Conservation (phyloP, 2,797 vertebrate genomes). For the Sparidentex hasta region DNA sequence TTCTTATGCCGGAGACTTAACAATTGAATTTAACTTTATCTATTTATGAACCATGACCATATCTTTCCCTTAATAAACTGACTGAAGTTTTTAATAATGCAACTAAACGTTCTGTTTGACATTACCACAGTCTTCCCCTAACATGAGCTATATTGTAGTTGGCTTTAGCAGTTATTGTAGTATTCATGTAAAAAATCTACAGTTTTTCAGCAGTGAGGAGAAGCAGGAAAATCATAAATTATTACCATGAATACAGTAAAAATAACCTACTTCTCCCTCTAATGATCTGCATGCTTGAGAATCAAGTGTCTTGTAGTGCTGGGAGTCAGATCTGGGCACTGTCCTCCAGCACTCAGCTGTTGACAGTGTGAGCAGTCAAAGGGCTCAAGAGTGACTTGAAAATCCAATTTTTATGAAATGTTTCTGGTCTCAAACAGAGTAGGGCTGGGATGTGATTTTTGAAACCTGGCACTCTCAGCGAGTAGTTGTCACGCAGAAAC, state of each 20-base stretch:
- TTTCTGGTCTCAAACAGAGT: conserved; percentile 21
- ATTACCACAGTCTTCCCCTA: background rate
- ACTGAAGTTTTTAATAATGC: background rate
- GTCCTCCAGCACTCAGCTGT: conserved; percentile 37
- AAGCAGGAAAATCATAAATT: background rate
- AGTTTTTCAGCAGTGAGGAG: background rate
- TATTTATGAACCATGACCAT: background rate
- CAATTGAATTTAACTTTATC: background rate
- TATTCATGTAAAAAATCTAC: too few species aligned
- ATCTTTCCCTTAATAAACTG: background rate
- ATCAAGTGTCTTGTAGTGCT: conserved; percentile 35
- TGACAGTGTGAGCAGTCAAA: conserved; percentile 32
- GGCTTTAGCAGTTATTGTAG: background rate
- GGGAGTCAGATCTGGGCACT: conserved; percentile 23
- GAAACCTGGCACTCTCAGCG: conserved; percentile 26
- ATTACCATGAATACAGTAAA: conserved; percentile 21
- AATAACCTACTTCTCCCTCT: conserved; percentile 15
- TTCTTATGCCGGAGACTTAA: background rate
- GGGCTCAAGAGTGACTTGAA: conserved; percentile 35
- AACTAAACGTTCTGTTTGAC: background rate
- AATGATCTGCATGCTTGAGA: conserved; percentile 25
- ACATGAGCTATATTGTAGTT: background rate
- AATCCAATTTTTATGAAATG: conserved; percentile 18
- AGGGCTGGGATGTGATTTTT: conserved; percentile 18
- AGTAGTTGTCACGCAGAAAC: conserved; percentile 11